Percentiles rank a stretch among this genome's conserved stretches.
phyloP scores from a whole-genome alignment of 2,797 vertebrate genomes.

The Tolypeutes matacus region DNA sequence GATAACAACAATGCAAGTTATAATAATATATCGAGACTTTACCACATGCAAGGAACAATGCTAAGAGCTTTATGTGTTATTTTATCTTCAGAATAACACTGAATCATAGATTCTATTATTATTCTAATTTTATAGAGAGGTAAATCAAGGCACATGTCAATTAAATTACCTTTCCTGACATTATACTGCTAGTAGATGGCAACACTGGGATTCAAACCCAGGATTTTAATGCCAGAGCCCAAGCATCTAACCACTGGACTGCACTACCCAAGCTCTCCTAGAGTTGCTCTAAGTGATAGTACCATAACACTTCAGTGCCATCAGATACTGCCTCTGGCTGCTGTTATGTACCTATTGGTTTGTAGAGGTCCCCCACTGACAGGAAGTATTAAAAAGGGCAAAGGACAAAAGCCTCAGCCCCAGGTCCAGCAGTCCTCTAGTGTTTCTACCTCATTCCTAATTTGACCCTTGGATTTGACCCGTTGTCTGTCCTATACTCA shows the following conservation, averaged over 20 bases:
- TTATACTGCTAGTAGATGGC: neutral
- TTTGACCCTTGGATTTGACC: neutral
- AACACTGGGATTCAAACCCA: constrained; percentile 2
- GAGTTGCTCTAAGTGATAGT: neutral
- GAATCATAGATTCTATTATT: neutral
- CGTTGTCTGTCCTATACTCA: neutral
- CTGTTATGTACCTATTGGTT: neutral
- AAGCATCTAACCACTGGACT: neutral
- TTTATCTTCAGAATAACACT: neutral
- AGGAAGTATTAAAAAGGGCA: neutral
- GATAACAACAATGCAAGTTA: neutral
- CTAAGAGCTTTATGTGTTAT: neutral
- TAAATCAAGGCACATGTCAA: neutral
- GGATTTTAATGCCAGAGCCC: neutral
- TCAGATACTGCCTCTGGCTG: neutral
- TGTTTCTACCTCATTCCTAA: neutral
- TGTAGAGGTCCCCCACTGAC: neutral
- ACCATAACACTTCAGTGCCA: neutral
- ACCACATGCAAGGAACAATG: neutral
- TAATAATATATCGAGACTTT: neutral
- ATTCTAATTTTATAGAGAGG: neutral
- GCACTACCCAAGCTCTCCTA: neutral
- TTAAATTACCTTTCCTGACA: neutral
- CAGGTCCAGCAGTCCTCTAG: neutral
- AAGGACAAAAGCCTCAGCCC: neutral